phyloP scores from a whole-genome alignment of 2,888 invertebrate genomes.

The Fragum sueziense region DNA sequence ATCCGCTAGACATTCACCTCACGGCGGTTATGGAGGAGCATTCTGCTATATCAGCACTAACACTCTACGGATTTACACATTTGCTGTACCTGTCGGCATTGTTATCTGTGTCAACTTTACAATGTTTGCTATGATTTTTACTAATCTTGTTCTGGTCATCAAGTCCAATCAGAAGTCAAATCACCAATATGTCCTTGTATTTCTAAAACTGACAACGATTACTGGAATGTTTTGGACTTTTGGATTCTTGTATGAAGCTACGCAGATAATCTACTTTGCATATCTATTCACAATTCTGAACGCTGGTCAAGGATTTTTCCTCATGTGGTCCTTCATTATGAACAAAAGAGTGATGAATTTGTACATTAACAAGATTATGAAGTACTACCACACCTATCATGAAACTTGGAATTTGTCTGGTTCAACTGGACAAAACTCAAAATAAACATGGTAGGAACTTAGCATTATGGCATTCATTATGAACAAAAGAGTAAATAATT shows the following conservation, averaged over 20 bases:
- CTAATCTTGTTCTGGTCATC: neutral
- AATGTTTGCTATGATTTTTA: slow-evolving; percentile 31
- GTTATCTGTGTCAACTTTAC: slow-evolving; percentile 35
- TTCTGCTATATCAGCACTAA: slow-evolving; percentile 36
- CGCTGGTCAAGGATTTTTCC: slow-evolving; percentile 46
- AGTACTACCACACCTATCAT: neutral
- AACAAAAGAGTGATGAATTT: slow-evolving; percentile 33
- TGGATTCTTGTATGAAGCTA: slow-evolving; percentile 43
- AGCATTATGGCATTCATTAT: slow-evolving; percentile 43
- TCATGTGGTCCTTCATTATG: slow-evolving; percentile 46
- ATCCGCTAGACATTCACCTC: neutral
- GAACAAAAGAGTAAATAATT: slow-evolving; percentile 27
- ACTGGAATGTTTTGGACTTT: slow-evolving; percentile 48
- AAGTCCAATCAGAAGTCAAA: neutral
- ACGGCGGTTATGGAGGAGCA: slow-evolving; percentile 38
- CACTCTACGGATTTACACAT: slow-evolving; percentile 29
- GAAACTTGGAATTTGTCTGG: neutral
- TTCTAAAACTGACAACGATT: slow-evolving; percentile 37
- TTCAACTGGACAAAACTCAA: neutral
- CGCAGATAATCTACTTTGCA: slow-evolving; percentile 17
- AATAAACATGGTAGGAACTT: no score
- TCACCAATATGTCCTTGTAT: slow-evolving; percentile 11
- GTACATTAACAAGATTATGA: slow-evolving; percentile 17
- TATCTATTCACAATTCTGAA: slow-evolving; percentile 36
- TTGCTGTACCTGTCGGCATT: slow-evolving; percentile 30